A percentile compares a stretch with the other conserved stretches of the same genome.
These are phyloP conservation scores for Maconellicoccus hirsutus DNA, from an alignment of 1,140 invertebrate genomes.

Conservation along the genomic window DNA sequence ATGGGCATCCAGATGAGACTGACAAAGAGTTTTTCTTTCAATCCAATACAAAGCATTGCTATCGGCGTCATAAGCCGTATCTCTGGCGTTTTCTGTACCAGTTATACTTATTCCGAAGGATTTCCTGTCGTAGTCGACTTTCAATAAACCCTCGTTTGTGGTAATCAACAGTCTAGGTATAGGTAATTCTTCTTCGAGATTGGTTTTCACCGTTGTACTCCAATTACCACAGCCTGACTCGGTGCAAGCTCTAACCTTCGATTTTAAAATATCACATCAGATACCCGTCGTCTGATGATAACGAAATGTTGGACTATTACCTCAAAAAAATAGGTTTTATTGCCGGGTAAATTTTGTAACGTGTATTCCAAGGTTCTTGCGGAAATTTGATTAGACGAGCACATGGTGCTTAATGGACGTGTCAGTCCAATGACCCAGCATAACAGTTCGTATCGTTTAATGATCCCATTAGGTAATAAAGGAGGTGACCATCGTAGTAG, in stretches of 20 bases:
- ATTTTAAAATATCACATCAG: slow-evolving; percentile 27
- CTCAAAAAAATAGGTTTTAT: slow-evolving; percentile 61
- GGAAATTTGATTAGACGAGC: slow-evolving; percentile 27
- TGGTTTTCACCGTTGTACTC: slow-evolving; percentile 46
- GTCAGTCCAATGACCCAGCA: slow-evolving; percentile 44
- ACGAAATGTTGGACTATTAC: slow-evolving; percentile 36
- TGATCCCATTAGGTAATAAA: slow-evolving; percentile 53
- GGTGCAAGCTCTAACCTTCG: slow-evolving; percentile 63
- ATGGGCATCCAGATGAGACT: not conserved
- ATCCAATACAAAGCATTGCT: not conserved
- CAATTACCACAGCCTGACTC: slow-evolving; percentile 55
- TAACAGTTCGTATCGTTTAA: slow-evolving; percentile 55
- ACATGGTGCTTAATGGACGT: not conserved
- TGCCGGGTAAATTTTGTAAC: slow-evolving; percentile 42
- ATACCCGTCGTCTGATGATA: not conserved
- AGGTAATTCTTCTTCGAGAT: slow-evolving; percentile 53
- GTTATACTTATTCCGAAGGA: slow-evolving; percentile 36
- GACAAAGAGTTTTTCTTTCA: not conserved
- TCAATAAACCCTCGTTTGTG: slow-evolving; percentile 52
- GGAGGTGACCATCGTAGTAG: slow-evolving; percentile 62
- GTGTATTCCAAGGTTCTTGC: slow-evolving; percentile 41
- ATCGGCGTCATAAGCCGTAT: slow-evolving; percentile 1
- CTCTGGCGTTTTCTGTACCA: slow-evolving; percentile 25
- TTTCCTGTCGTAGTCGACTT: slow-evolving; percentile 58
- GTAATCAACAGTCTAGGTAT: slow-evolving; percentile 65